A percentile compares a stretch with the other conserved stretches of the same genome.
Conservation (phyloP, 2,888 invertebrate genomes). For the Watsonalla cultraria region DNA sequence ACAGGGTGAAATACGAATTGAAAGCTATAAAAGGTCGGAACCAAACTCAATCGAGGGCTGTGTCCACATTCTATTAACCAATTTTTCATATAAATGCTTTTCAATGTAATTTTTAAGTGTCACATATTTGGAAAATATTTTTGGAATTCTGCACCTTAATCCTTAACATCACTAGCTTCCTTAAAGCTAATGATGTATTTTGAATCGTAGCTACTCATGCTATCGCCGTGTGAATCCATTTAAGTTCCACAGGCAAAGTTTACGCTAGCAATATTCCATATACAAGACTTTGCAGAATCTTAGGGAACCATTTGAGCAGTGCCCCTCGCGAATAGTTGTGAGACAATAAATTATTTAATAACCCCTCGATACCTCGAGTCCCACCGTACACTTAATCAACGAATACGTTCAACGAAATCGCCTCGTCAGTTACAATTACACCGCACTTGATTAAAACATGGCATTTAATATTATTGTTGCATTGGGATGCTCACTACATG, state of each 20-base stretch:
- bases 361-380: constrained; percentile 51
- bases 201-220: constrained; percentile 30
- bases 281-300: constrained; percentile 62
- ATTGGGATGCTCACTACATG: not conserved
- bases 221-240: constrained; percentile 51
- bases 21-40: constrained; percentile 69
- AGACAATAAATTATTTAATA: constrained; percentile 77
- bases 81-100: no score
- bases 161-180: not conserved
- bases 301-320: constrained; percentile 55
- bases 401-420: constrained; percentile 62
- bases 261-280: constrained; percentile 54
- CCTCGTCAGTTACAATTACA: constrained; percentile 72
- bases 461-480: not conserved
- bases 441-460: constrained; percentile 37
- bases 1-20: constrained; percentile 71
- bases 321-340: constrained; percentile 63
- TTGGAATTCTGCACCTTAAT: no score
- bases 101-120: not conserved
- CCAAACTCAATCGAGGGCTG: constrained; percentile 63
- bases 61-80: constrained; percentile 36
- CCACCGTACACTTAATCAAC: constrained; percentile 68
- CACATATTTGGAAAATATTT: no score
- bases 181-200: constrained; percentile 12
- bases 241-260: constrained; percentile 57